These are phyloP conservation scores for Acipenser transmontanus DNA, from an alignment of 2,797 vertebrate species.

Conservation along the genomic window DNA sequence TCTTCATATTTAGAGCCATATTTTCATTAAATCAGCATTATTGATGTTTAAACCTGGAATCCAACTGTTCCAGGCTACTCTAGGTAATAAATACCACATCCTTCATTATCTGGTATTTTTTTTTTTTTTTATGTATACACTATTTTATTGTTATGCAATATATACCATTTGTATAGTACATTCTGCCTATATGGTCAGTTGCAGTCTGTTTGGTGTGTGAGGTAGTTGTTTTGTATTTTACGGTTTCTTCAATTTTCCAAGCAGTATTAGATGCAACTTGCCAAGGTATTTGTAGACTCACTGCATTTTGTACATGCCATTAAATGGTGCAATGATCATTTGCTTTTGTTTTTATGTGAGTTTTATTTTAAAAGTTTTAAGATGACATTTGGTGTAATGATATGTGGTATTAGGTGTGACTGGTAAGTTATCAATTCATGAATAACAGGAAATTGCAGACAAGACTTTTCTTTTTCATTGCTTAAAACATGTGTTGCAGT, in stretches of 20 bases:
- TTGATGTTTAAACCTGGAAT: slow-evolving; percentile 30
- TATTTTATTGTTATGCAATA: background rate
- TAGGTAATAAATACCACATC: slow-evolving; percentile 19
- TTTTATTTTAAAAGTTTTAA: too few species aligned
- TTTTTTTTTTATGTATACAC: too few species aligned
- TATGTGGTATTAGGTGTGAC: too few species aligned
- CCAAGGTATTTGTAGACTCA: slow-evolving; percentile 25
- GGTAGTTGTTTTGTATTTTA: slow-evolving; percentile 1
- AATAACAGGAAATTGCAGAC: too few species aligned
- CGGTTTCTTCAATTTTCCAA: slow-evolving; percentile 34
- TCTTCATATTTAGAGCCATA: slow-evolving; percentile 27
- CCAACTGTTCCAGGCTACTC: slow-evolving; percentile 26
- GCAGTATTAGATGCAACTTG: slow-evolving; percentile 41
- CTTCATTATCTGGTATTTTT: too few species aligned
- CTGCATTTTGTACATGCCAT: slow-evolving; percentile 45
- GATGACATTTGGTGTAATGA: too few species aligned
- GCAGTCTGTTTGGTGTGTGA: slow-evolving; percentile 20
- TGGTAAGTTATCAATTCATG: too few species aligned
- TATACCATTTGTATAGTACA: background rate
- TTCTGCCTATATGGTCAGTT: slow-evolving; percentile 26
- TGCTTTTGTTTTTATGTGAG: slow-evolving; percentile 19
- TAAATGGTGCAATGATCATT: slow-evolving; percentile 49
- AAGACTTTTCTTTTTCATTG: too few species aligned
- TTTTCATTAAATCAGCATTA: slow-evolving; percentile 17
- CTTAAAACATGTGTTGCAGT: too few species aligned